Evolutionary conservation across 2,888 invertebrate genomes (phyloP), one percentile per base, ranked within the genome.

Genomic region (Tryphoninae sp.): DNA sequence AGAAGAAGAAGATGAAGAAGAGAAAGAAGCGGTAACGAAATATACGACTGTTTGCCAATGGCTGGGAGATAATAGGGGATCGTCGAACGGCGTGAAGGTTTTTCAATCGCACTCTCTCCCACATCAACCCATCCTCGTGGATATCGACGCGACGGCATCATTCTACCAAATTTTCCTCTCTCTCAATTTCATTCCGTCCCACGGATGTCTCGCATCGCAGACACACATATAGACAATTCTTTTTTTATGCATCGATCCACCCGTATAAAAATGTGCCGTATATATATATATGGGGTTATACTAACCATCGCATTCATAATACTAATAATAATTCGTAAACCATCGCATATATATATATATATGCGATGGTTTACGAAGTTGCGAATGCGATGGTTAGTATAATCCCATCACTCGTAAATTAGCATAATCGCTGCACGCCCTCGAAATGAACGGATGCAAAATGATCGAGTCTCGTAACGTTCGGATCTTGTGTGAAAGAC

Each of bases 401-500:
- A 58, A 51, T 42, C n/a, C 22, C 22, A 69, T 68, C 26, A 13
- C 11, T 51, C 51, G 22, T 67, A n/a, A 49, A 74, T 74, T 62
- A 67, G 19, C 62, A 62, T 73, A 68, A 74, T 69, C 61, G 68
- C 7, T 76, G 22, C 45, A 13, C 16, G 13, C 51, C 67, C 26
- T 45, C 45, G 51, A 61, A 49, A 62, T 16, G 16, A 55, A 40
- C 42, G 64, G 19, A 65, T 42, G 16, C n/a, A 16, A 16, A 33
- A 33, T 62, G 62, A 40, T 62, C 16, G 19, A 16, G 55, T 55
- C 8, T 55, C 8, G 55, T 16, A 55, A n/a, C 55, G 55, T 55
- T 55, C 8, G 1, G 16, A 69, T 8, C 79, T 74, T 82, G 65
- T 72, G 81, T 84, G 85, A 84, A 82, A 76, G 83, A 82, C 76